phyloP scores from a whole-genome alignment of 2,113 vertebrate genomes.

The Dolichallabes microphthalmus region DNA sequence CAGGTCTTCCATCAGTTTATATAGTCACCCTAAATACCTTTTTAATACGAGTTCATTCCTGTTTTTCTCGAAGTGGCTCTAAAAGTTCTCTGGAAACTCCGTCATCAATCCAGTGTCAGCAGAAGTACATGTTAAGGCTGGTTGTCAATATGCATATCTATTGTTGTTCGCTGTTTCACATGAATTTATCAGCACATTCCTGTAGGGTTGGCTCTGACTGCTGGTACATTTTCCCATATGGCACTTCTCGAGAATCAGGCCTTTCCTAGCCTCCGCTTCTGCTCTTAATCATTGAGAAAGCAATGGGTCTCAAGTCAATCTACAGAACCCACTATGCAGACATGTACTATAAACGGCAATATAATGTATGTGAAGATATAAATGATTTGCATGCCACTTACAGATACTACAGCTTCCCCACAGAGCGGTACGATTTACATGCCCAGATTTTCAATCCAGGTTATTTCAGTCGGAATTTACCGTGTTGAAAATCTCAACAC shows the following conservation, averaged over 20 bases:
- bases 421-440: not conserved
- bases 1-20: not conserved
- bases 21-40: not conserved
- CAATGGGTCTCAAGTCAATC: too few relatives aligned
- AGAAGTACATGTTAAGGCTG: not conserved
- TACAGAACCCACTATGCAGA: not conserved
- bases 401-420: not conserved
- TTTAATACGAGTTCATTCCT: not conserved
- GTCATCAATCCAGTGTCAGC: slow-evolving; percentile 4
- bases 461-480: not conserved
- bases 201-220: not conserved
- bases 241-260: not conserved
- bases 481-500: not conserved
- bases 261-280: not conserved
- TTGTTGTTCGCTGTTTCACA: not conserved
- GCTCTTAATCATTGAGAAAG: not conserved
- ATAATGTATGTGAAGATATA: not conserved
- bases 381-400: not conserved
- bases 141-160: not conserved
- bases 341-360: not conserved
- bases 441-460: not conserved
- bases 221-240: not conserved
- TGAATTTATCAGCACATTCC: not conserved
- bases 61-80: not conserved
- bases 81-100: not conserved